Base-by-base conservation (phyloP, 2,113 vertebrate genomes). In the Tricholaema leucomelas region DNA sequence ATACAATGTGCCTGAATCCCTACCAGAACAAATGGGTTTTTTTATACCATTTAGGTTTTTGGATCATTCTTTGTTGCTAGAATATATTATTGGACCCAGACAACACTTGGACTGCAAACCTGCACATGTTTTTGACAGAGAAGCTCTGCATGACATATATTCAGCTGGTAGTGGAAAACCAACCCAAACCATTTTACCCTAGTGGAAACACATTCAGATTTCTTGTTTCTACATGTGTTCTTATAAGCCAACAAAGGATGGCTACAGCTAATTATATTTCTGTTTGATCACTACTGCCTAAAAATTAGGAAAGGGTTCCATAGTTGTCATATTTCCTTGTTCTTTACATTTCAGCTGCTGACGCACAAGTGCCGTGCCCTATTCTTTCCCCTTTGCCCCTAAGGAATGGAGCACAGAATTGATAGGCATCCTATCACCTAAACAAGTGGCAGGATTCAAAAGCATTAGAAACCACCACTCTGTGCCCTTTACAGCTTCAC, bases 21-120 rank as follows among this genome's bases (percentile, higher is more conserved):
- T 69, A 88, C 59, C 52, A 84, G 78, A 92, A 82, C 70, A 96
- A 79, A 35, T n/a, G 2, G n/a, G 92, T 2, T 88, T 7, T 79
- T 93, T 87, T 66, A 89, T 92, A 73, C 19, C 6, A 19, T 15
- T 76, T 95, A 71, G 91, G 6, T 5, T n/a, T 95, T 96, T 73
- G n/a, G 54, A 89, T 89, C 19, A 28, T 85, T 90, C 90, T 90
- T 42, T 64, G 35, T 90, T 82, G 12, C 33, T 91, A 84, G 70
- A 91, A 65, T 89, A 38, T 54, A 95, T 95, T 96, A 96, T 96
- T 84, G 48, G 19, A 94, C 17, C 54, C 71, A 92, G 71, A 90
- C 33, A 95, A 93, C 64, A 96, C 82, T 31, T 92, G 20, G 76
- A 90, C 87, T 96, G 84, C 36, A 96, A 93, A 31, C 27, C 19